These are phyloP conservation scores for Poecilia wingei DNA, from an alignment of 2,797 vertebrate species.

Conservation along the genomic window DNA sequence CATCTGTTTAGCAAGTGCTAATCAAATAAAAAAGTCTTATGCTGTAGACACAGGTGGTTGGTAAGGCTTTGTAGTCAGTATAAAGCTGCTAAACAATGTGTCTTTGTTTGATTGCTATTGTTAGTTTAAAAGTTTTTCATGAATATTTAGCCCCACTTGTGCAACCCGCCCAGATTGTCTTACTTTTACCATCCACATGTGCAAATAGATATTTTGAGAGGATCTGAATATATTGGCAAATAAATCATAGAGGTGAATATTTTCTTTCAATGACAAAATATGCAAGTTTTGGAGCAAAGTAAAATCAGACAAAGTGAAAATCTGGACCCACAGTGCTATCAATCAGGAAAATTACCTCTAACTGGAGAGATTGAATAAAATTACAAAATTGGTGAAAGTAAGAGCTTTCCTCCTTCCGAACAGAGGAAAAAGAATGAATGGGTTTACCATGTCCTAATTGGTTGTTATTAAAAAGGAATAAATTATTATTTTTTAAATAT, in stretches of 20 bases:
- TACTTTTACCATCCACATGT: not conserved
- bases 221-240: not conserved
- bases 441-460: not conserved
- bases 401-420: not conserved
- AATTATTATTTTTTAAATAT: too few species aligned
- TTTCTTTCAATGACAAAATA: not conserved
- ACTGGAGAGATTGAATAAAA: not conserved
- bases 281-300: not conserved
- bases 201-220: not conserved
- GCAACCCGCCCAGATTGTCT: not conserved
- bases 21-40: conserved; percentile 45
- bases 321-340: not conserved
- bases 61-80: conserved; percentile 39
- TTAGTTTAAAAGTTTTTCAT: conserved; percentile 17
- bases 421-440: not conserved
- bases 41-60: conserved; percentile 61
- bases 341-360: not conserved
- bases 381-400: not conserved
- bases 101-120: conserved; percentile 34
- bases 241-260: not conserved
- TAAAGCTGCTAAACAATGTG: conserved; percentile 29
- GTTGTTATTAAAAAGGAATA: not conserved
- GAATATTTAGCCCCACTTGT: conserved; percentile 1
- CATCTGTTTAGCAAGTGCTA: conserved; percentile 66
- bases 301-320: not conserved